Evolutionary conservation across 1,140 invertebrate genomes (phyloP).

Genomic region (Scaptomyza montana): DNA sequence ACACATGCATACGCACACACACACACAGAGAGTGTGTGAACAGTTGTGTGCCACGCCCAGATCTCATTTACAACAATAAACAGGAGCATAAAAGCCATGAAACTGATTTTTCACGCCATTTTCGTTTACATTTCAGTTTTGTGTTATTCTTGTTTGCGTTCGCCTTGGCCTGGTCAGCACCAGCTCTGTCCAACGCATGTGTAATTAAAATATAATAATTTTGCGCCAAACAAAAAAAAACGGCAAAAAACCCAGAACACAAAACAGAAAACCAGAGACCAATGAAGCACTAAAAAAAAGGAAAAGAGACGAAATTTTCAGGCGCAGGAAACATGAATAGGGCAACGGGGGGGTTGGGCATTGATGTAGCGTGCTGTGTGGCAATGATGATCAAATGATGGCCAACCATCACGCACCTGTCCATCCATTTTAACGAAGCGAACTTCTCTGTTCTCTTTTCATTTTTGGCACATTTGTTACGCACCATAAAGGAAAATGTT

Average conservation of each 20-base stretch:
- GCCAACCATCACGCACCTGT: slow-evolving; percentile 74
- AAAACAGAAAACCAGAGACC: slow-evolving; percentile 24
- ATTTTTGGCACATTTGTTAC: slow-evolving; percentile 70
- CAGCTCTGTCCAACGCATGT: slow-evolving; percentile 61
- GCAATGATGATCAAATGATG: slow-evolving; percentile 68
- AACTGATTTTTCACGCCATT: slow-evolving; percentile 82
- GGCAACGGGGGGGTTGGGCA: not conserved
- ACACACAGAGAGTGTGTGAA: too few species aligned
- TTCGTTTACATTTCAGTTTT: slow-evolving; percentile 69
- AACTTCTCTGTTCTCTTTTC: slow-evolving; percentile 25
- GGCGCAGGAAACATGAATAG: slow-evolving; percentile 15
- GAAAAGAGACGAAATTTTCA: slow-evolving; percentile 58
- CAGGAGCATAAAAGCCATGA: slow-evolving; percentile 80
- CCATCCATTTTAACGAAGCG: not conserved
- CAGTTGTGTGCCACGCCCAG: slow-evolving; percentile 9
- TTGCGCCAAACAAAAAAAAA: slow-evolving; percentile 45
- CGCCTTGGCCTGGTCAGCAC: slow-evolving; percentile 29
- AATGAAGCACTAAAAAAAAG: slow-evolving; percentile 23
- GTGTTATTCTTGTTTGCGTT: slow-evolving; percentile 46
- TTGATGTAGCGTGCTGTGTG: slow-evolving; percentile 41
- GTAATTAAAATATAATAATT: slow-evolving; percentile 83
- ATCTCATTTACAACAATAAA: slow-evolving; percentile 79
- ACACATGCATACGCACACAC: slow-evolving; percentile 1
- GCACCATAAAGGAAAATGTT: slow-evolving; percentile 81
- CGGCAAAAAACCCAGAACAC: too few species aligned